Evolutionary conservation across 2,797 vertebrate genomes (phyloP), one percentile per base, ranked within the genome.

Genomic region (Phoebastria nigripes): DNA sequence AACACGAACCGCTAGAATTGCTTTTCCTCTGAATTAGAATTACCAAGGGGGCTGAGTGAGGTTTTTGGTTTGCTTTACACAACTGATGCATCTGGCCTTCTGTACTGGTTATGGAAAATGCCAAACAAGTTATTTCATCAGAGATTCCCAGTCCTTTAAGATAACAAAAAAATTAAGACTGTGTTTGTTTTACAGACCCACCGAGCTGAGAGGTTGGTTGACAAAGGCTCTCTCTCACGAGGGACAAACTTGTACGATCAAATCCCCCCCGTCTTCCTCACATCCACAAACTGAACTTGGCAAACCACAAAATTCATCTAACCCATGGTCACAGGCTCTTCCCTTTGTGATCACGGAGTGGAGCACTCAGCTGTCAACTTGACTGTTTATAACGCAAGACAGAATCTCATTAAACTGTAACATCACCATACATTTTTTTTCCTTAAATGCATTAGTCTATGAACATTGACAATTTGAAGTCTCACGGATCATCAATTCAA

Each of bases 1-100:
- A 77, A 41, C 9, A 42, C 0, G 0, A 49, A 28, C 25, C 0
- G 0, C 25, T 21, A 46, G 13, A 71, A 79, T 18, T 65, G 15
- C 3, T 37, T 33, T 82, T 42, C 41, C 39, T 76, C 24, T 2
- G 8, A 29, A 61, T 42, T 19, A 21, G 15, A 44, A 44, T 41
- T 19, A 69, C 24, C 0, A 11, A 13, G 11, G 16, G 13, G 2
- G 8, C 33, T 8, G 12, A 58, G 16, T 4, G 14, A 56, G 22
- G 62, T 2, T 55, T 11, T 25, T 29, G n/a, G 39, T 35, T 71
- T 82, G 39, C 26, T 79, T 47, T 44, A 51, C 8, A 5, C 15
- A 31, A 37, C 0, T 17, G 46, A 25, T 31, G 15, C 19, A 12
- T 35, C 42, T 25, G 25, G 55, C 33, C 29, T 59, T 49, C 35